Evolutionary conservation across 2,888 invertebrate species (phyloP).

Genomic region (Metalampra italica): DNA sequence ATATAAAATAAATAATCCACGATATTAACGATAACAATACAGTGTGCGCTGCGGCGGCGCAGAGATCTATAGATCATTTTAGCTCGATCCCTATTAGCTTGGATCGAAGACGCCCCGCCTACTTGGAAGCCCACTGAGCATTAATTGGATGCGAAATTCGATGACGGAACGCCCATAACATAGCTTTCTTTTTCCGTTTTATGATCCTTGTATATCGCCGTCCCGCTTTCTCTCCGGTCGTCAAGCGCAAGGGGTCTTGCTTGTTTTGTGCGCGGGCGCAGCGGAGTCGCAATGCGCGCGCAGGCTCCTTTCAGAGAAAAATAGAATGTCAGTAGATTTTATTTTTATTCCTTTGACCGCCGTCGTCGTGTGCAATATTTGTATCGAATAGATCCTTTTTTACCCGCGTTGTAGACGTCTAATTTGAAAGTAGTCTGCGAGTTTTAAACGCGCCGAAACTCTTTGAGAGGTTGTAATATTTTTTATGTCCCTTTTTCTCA

Average conservation of each 20-base stretch:
- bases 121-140: constrained; percentile 72
- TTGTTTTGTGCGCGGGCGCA: constrained; percentile 67
- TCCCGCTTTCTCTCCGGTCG: constrained; percentile 34
- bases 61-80: constrained; percentile 76
- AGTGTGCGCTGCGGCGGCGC: constrained; percentile 50
- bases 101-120: constrained; percentile 62
- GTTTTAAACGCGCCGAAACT: constrained; percentile 38
- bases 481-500: constrained; percentile 20
- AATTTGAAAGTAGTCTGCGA: constrained; percentile 59
- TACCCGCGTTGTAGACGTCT: constrained; percentile 50
- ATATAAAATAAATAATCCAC: constrained; percentile 66
- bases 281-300: constrained; percentile 58
- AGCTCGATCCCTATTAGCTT: constrained; percentile 72
- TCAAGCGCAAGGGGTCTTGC: constrained; percentile 38
- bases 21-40: constrained; percentile 72
- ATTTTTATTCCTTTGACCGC: constrained; percentile 48
- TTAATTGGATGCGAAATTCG: constrained; percentile 71
- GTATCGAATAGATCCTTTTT: constrained; percentile 61
- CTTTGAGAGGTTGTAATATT: constrained; percentile 21
- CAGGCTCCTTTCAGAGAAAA: constrained; percentile 67
- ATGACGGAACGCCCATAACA: constrained; percentile 61
- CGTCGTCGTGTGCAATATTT: constrained; percentile 73
- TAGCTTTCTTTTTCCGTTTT: constrained; percentile 33
- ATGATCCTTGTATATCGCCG: constrained; percentile 13
- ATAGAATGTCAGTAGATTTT: constrained; percentile 60